Conservation (phyloP, 2,797 vertebrate genomes). For the Monodelphis domestica region DNA sequence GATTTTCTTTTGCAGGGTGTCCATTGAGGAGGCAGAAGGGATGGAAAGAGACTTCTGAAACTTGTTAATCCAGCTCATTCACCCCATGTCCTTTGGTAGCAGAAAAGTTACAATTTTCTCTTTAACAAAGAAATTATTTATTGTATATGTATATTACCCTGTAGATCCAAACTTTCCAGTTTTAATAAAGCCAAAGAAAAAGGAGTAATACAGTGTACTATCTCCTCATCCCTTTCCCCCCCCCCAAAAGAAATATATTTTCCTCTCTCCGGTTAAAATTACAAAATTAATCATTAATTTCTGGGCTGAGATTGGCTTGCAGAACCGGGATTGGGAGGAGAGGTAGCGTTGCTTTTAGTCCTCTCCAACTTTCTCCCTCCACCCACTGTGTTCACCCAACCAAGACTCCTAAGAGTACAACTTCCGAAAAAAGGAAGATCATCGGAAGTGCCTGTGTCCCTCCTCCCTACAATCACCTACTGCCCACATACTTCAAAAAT, state of each 20-base stretch:
- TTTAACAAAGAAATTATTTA: background rate
- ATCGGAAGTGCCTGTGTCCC: conserved; percentile 44
- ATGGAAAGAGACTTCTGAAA: background rate
- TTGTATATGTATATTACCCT: background rate
- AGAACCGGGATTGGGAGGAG: background rate
- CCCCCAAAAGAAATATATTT: conserved; percentile 12
- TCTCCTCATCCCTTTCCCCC: background rate
- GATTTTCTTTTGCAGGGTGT: background rate
- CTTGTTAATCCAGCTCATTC: background rate
- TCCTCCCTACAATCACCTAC: conserved; percentile 53
- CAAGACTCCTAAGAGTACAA: conserved; percentile 51
- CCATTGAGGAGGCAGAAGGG: background rate
- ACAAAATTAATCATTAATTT: conserved; percentile 4
- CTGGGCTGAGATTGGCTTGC: background rate
- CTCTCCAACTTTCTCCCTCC: background rate
- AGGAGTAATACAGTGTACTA: background rate
- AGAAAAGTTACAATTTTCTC: conserved; percentile 12
- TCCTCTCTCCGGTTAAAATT: conserved; percentile 8
- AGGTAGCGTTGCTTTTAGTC: conserved; percentile 14
- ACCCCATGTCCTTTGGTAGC: background rate
- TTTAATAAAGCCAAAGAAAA: background rate
- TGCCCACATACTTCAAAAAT: conserved; percentile 50
- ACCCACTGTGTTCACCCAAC: conserved; percentile 29
- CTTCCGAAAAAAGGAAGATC: conserved; percentile 67
- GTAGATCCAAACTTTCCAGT: background rate